Evolutionary conservation across 2,113 vertebrate genomes (phyloP).

Genomic region (Sprattus sprattus): DNA sequence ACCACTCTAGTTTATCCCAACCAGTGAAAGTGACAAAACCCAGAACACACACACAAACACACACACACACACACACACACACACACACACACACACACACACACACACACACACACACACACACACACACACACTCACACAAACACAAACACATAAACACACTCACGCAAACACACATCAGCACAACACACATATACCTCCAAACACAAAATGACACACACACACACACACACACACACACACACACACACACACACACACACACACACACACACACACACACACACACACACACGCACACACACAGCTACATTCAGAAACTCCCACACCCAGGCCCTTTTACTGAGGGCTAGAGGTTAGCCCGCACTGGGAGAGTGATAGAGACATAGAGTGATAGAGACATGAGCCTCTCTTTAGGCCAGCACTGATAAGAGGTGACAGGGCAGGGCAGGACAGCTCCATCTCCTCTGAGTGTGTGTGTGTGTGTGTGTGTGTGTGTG

Average conservation of each 20-base stretch:
- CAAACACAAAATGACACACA: neutral
- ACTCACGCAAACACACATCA: neutral
- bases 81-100: neutral
- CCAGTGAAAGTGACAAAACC: neutral
- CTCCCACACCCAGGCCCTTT: neutral
- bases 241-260: neutral
- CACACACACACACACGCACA: neutral
- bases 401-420: neutral
- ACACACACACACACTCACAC: neutral
- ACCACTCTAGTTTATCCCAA: constrained; percentile 2
- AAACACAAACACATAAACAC: neutral
- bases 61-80: neutral
- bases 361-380: neutral
- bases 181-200: neutral
- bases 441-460: neutral
- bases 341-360: neutral
- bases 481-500: constrained; percentile 33
- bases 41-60: neutral
- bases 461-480: neutral
- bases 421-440: neutral
- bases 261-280: neutral
- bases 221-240: neutral
- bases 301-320: neutral
- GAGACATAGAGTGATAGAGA: neutral
- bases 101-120: neutral